Evolutionary conservation across 2,113 vertebrate genomes (phyloP), one percentile per base, ranked within the genome.

Genomic region (Poeciliopsis retropinna): DNA sequence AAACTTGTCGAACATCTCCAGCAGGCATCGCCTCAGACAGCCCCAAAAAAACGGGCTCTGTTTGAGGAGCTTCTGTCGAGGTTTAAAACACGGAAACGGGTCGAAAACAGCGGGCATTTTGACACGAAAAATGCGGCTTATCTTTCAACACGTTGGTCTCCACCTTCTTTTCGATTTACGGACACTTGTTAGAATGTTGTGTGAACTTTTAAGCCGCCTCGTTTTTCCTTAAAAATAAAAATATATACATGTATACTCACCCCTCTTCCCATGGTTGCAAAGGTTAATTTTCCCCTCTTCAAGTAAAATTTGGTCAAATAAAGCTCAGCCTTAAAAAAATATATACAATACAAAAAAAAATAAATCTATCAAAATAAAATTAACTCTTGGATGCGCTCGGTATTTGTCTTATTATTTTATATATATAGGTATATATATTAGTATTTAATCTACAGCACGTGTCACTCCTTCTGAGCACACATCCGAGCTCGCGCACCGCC

Each of bases 201-300:
- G 3, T 28, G 1, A 66, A 79, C 7, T 78, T 84, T 77, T 10
- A 70, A 63, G 1, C 5, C 19, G n/a, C 47, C 47, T 34, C 28
- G n/a, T 61, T 29, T 60, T 10, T 34, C 34, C 34, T 34, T 34
- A 10, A 34, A 34, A 34, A 34, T 9, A 30, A 30, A 19, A 64
- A 41, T 60, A 70, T 47, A 65, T 13, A 2, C 27, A 64, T 89
- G 95, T 30, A 65, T 88, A 95, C 94, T 95, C 85, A 95, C 94
- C 93, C 94, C 94, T 90, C 93, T 81, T 87, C 94, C 94, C 94
- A 95, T 95, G 86, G 84, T 76, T 88, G 80, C 82, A 34, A 66
- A 34, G 72, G 73, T 54, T 76, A 57, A 80, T 65, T 85, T 85
- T 78, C 75, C 82, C 80, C 78, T 79, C 51, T 81, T 76, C 69